phyloP scores from a whole-genome alignment of 2,888 invertebrate species.

The Halocaridina rubra region DNA sequence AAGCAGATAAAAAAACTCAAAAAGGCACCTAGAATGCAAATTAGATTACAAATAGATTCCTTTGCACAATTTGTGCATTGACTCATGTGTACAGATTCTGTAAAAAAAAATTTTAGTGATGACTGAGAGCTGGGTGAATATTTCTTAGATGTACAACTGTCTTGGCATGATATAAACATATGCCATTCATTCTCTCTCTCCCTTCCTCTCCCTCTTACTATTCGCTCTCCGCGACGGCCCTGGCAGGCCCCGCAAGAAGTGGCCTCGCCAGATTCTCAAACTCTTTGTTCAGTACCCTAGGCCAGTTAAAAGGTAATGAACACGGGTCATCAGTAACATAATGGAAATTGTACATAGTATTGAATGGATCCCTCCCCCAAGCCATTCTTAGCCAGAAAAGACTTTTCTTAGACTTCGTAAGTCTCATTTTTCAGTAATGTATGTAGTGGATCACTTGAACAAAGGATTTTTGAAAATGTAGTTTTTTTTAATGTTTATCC shows the following conservation, averaged over 20 bases:
- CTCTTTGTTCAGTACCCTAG: slow-evolving; percentile 63
- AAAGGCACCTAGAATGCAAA: no score
- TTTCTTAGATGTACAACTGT: no score
- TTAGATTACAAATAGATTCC: no score
- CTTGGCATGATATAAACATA: slow-evolving; percentile 25
- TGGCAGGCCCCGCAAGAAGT: slow-evolving; percentile 56
- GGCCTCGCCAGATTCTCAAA: slow-evolving; percentile 61
- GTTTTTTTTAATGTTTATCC: not conserved
- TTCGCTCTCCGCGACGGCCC: not conserved
- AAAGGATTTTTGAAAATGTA: slow-evolving; percentile 1
- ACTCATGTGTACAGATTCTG: no score
- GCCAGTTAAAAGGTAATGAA: slow-evolving; percentile 62
- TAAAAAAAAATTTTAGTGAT: no score
- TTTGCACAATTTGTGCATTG: no score
- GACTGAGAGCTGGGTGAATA: no score
- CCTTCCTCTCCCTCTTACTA: slow-evolving; percentile 9
- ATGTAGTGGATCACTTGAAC: not conserved
- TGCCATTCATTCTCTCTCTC: slow-evolving; percentile 37
- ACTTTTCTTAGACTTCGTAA: slow-evolving; percentile 29
- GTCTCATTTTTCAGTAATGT: not conserved
- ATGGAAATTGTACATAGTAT: slow-evolving; percentile 37
- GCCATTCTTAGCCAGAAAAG: not conserved
- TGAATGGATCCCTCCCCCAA: slow-evolving; percentile 21
- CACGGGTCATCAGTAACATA: slow-evolving; percentile 5
- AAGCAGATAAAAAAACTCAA: no score